Conservation (phyloP, 1,140 invertebrate genomes). For the Arion vulgaris region DNA sequence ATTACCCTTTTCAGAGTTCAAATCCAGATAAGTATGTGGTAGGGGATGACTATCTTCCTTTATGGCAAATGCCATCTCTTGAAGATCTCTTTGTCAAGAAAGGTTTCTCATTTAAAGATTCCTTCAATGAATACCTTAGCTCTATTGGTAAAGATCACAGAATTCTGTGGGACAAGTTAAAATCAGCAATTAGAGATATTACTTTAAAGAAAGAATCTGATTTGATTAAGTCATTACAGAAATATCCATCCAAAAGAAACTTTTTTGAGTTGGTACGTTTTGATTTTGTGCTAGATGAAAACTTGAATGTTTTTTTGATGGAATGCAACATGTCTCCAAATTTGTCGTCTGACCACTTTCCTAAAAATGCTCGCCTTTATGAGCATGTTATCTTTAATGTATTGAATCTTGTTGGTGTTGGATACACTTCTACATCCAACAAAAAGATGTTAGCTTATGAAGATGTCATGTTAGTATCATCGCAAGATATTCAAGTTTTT, state of each 20-base stretch:
- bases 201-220: slow-evolving; percentile 82
- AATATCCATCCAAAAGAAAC: slow-evolving; percentile 75
- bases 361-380: slow-evolving; percentile 89
- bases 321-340: slow-evolving; percentile 99
- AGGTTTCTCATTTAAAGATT: slow-evolving; percentile 88
- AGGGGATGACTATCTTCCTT: slow-evolving; percentile 93
- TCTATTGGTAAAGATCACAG: slow-evolving; percentile 80
- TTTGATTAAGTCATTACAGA: slow-evolving; percentile 67
- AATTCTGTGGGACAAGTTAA: slow-evolving; percentile 86
- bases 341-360: slow-evolving; percentile 92
- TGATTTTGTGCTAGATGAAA: slow-evolving; percentile 92
- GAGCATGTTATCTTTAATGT: slow-evolving; percentile 93
- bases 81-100: slow-evolving; percentile 83
- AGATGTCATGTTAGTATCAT: slow-evolving; percentile 81
- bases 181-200: slow-evolving; percentile 83
- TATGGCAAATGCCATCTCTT: slow-evolving; percentile 91
- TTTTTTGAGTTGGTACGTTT: slow-evolving; percentile 97
- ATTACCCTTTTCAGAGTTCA: slow-evolving; percentile 90
- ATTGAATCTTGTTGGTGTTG: slow-evolving; percentile 85
- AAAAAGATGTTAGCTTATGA: slow-evolving; percentile 65
- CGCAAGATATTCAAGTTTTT: slow-evolving; percentile 86
- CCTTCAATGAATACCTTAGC: slow-evolving; percentile 86
- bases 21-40: slow-evolving; percentile 93
- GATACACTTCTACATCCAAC: slow-evolving; percentile 71
- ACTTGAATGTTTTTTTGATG: slow-evolving; percentile 90